Evolutionary conservation across 1,140 invertebrate genomes (phyloP).

Genomic region (Tyrophagus putrescentiae): DNA sequence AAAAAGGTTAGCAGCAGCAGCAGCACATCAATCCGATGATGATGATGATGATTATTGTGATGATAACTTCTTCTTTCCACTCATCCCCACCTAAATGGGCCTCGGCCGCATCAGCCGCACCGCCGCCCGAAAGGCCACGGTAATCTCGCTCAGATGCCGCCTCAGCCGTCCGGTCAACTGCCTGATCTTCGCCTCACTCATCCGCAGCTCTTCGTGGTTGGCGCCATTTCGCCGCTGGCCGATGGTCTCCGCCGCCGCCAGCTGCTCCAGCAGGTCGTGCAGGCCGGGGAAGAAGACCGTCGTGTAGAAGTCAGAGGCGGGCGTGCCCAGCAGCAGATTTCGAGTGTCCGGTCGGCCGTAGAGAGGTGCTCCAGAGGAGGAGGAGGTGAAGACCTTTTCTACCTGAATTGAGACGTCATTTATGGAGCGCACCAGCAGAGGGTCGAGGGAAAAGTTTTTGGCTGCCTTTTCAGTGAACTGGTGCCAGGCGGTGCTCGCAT

Average conservation of each 20-base stretch:
- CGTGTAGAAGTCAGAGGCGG: slow-evolving; percentile 22
- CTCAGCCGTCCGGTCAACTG: background rate
- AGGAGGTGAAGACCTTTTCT: slow-evolving; percentile 26
- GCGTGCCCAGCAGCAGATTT: slow-evolving; percentile 24
- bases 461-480: background rate
- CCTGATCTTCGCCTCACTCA: background rate
- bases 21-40: background rate
- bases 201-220: background rate
- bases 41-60: background rate
- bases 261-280: slow-evolving; percentile 16
- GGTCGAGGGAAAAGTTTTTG: slow-evolving; percentile 7
- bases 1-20: background rate
- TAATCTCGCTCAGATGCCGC: slow-evolving; percentile 13
- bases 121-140: background rate
- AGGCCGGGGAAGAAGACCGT: slow-evolving; percentile 18
- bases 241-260: background rate
- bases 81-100: background rate
- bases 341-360: slow-evolving; percentile 22
- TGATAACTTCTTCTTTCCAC: background rate
- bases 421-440: slow-evolving; percentile 22
- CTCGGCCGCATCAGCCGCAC: background rate
- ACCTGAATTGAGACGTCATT: slow-evolving; percentile 27
- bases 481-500: background rate
- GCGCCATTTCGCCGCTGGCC: background rate
- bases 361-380: slow-evolving; percentile 19